Evolutionary conservation across 2,797 vertebrate species (phyloP).

Genomic region (Pangasius larnaudii): DNA sequence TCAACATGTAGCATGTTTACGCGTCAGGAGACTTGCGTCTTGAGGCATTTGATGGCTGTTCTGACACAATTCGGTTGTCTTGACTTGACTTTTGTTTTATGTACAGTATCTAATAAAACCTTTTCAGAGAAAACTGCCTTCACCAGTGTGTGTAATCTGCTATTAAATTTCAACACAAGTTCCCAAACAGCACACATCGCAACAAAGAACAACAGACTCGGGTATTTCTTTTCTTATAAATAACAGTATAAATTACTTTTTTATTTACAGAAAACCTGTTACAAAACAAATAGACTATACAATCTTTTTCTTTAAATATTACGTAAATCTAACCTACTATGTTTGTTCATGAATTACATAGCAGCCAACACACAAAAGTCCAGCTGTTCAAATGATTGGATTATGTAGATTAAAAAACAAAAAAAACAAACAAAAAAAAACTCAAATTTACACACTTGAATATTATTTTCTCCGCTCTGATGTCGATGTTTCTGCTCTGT

Average conservation of each 20-base stretch:
- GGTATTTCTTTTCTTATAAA: conserved; percentile 94
- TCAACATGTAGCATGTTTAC: conserved; percentile 87
- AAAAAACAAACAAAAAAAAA: conserved; percentile 78
- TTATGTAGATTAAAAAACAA: conserved; percentile 85
- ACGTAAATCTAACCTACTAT: conserved; percentile 97
- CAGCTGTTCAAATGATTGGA: conserved; percentile 96
- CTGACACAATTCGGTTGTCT: conserved; percentile 40
- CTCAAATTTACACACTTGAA: conserved; percentile 93
- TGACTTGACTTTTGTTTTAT: conserved; percentile 73
- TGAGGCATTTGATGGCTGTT: conserved; percentile 21
- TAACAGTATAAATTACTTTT: conserved; percentile 99
- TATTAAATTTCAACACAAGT: too few species aligned
- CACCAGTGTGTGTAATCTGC: not conserved
- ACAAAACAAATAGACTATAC: conserved; percentile 99
- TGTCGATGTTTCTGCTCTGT: conserved; percentile 69
- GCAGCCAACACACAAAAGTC: conserved; percentile 97
- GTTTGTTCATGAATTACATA: conserved; percentile 99
- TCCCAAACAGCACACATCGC: not conserved
- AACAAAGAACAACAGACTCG: conserved; percentile 58
- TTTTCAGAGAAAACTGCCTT: conserved; percentile 47
- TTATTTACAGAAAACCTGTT: conserved; percentile 99
- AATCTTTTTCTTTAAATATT: conserved; percentile 99
- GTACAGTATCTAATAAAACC: conserved; percentile 78
- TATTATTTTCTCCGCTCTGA: conserved; percentile 84
- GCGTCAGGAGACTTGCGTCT: not conserved